Evolutionary conservation across 2,113 vertebrate genomes (phyloP).

Genomic region (Eudyptes chrysolophus): DNA sequence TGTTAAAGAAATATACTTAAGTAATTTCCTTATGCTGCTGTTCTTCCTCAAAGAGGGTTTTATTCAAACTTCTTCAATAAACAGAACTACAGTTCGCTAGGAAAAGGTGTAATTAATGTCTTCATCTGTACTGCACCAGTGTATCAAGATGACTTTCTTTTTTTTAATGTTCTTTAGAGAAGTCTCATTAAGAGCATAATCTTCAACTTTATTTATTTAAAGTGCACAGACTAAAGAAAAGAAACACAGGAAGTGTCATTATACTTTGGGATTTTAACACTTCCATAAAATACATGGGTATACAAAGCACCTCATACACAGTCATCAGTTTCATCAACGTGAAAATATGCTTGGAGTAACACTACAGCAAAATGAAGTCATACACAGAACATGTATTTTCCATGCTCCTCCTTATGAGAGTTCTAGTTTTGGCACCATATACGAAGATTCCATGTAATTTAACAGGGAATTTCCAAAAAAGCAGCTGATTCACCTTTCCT

Average conservation of each 20-base stretch:
- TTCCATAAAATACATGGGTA: background rate
- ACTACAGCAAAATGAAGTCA: background rate
- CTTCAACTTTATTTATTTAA: background rate
- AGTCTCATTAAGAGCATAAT: background rate
- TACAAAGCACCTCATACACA: background rate
- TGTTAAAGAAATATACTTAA: background rate
- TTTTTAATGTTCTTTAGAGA: background rate
- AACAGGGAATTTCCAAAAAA: background rate
- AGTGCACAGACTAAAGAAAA: background rate
- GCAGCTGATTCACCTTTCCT: background rate
- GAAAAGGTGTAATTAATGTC: background rate
- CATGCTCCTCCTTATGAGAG: background rate
- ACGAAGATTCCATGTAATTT: background rate
- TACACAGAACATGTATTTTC: background rate
- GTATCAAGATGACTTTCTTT: background rate
- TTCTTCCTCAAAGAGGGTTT: background rate
- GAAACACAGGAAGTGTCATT: background rate
- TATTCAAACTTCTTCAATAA: background rate
- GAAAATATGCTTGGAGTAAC: background rate
- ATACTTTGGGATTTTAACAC: background rate
- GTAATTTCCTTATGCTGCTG: background rate
- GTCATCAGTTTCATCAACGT: background rate
- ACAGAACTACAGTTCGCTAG: accelerated
- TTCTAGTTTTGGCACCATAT: background rate
- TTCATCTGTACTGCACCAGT: background rate